These are phyloP conservation scores for Platysteira castanea DNA, from an alignment of 2,113 vertebrate genomes.

Conservation along the genomic window DNA sequence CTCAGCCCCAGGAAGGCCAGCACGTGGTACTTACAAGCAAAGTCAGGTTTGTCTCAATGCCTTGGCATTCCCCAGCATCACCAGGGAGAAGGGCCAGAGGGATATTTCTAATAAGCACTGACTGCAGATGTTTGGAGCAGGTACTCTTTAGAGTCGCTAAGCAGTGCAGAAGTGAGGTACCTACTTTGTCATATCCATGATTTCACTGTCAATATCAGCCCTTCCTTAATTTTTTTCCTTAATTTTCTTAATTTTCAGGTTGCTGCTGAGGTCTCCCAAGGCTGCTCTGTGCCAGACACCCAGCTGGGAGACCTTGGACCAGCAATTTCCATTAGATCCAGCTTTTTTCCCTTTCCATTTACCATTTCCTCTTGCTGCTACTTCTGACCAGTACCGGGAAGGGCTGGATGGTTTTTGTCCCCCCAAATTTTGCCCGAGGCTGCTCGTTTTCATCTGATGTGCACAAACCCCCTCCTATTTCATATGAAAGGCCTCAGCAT, in stretches of 20 bases:
- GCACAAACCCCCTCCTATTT: background rate
- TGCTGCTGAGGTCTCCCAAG: background rate
- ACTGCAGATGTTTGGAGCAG: background rate
- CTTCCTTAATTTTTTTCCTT: background rate
- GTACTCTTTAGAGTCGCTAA: background rate
- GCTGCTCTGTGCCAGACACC: background rate
- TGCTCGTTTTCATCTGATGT: background rate
- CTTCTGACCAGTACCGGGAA: background rate
- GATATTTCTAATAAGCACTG: background rate
- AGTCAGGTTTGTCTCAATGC: background rate
- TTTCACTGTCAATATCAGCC: background rate
- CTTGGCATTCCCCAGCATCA: background rate
- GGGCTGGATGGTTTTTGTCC: background rate
- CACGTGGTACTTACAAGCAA: background rate
- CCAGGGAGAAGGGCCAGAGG: background rate
- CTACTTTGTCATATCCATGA: background rate
- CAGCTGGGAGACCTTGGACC: background rate
- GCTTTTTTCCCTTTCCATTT: background rate
- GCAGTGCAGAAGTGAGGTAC: background rate
- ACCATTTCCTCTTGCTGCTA: background rate
- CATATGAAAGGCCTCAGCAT: background rate
- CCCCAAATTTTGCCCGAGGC: background rate
- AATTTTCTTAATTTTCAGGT: background rate
- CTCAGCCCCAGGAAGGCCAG: background rate
- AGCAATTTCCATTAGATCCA: background rate